Conservation (phyloP, 1,140 invertebrate species). For the Vanessa tameamea region DNA sequence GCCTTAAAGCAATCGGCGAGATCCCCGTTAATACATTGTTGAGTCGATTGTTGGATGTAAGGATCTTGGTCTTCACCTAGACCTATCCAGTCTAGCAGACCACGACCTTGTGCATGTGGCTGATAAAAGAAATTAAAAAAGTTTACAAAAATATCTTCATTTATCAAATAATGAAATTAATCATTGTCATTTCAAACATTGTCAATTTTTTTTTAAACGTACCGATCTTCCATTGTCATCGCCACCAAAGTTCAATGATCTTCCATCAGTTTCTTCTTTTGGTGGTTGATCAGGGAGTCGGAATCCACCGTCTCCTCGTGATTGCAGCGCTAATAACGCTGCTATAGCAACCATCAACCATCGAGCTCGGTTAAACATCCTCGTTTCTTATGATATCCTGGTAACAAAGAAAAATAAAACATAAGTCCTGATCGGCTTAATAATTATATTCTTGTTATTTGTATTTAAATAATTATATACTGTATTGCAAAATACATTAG, state of each 20-base stretch:
- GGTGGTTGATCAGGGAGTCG: slow-evolving; percentile 82
- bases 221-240: slow-evolving; percentile 66
- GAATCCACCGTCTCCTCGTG: slow-evolving; percentile 79
- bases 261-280: slow-evolving; percentile 62
- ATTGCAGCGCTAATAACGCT: slow-evolving; percentile 76
- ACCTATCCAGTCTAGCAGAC: slow-evolving; percentile 87
- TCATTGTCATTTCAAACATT: background rate
- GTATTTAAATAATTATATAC: background rate
- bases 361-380: slow-evolving; percentile 56
- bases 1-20: slow-evolving; percentile 91
- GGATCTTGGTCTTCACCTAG: slow-evolving; percentile 88
- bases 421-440: background rate
- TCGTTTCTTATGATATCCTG: slow-evolving; percentile 44
- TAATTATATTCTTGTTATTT: background rate
- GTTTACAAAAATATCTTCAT: no score
- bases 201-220: slow-evolving; percentile 22
- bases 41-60: slow-evolving; percentile 86
- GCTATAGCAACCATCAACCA: slow-evolving; percentile 78
- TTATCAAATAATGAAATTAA: background rate
- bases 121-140: slow-evolving; percentile 40
- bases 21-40: slow-evolving; percentile 87
- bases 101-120: slow-evolving; percentile 81
- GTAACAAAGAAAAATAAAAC: slow-evolving; percentile 22
- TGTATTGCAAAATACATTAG: no score
- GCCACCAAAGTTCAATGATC: slow-evolving; percentile 57